phyloP scores from a whole-genome alignment of 2,797 vertebrate species.

The Myotis vivesi region DNA sequence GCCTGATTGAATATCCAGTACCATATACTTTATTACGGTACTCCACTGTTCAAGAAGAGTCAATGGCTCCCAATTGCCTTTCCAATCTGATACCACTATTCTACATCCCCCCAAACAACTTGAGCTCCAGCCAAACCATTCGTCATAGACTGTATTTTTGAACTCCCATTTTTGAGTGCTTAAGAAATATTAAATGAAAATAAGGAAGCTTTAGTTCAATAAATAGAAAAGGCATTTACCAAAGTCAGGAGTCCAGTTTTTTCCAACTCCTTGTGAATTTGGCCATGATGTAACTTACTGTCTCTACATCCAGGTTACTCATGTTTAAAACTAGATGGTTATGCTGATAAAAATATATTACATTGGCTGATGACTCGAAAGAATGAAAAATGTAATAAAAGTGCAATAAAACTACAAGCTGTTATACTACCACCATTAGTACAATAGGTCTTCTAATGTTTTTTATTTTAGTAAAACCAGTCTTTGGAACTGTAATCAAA shows the following conservation, averaged over 20 bases:
- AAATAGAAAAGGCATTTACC: background rate
- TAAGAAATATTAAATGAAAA: background rate
- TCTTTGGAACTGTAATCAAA: background rate
- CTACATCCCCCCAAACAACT: background rate
- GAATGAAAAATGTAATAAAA: background rate
- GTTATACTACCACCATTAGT: background rate
- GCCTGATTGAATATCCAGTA: background rate
- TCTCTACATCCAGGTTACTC: background rate
- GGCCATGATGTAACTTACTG: background rate
- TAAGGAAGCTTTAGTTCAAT: slow-evolving; percentile 26
- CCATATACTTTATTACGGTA: background rate
- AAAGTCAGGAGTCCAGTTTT: background rate
- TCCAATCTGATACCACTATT: background rate
- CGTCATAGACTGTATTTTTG: background rate
- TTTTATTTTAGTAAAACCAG: slow-evolving; percentile 33
- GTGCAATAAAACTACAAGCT: background rate
- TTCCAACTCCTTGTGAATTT: slow-evolving; percentile 8
- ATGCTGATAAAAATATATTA: background rate
- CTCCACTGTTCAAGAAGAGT: background rate
- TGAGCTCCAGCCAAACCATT: background rate
- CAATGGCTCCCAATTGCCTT: background rate
- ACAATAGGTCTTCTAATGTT: background rate
- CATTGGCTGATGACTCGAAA: background rate
- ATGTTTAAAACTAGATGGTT: background rate
- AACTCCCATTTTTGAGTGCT: background rate